Conservation (phyloP, 1,140 invertebrate species). For the Schlechtendalia chinensis region DNA sequence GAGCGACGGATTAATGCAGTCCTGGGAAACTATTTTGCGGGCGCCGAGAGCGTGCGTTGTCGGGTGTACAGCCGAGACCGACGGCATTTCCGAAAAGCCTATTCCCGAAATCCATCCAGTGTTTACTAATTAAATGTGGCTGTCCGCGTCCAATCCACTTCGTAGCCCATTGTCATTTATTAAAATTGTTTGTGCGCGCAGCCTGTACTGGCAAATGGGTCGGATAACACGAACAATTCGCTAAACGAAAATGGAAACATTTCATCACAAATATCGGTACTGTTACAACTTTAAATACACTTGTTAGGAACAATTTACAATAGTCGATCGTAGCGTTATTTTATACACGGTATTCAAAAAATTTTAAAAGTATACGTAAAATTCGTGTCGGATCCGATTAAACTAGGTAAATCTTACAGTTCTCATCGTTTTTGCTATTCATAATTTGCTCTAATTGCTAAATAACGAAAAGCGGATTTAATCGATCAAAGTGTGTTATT, state of each 20-base stretch:
- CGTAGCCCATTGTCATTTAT: no score
- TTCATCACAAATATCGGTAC: no score
- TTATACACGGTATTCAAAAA: no score
- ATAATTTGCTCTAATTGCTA: not conserved
- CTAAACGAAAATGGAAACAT: no score
- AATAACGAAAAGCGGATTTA: not conserved
- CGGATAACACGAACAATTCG: no score
- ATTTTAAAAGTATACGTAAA: no score
- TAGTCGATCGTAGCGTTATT: no score
- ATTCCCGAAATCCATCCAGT: slow-evolving; percentile 1
- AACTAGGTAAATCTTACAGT: no score
- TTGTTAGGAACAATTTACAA: no score
- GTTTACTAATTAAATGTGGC: slow-evolving; percentile 16
- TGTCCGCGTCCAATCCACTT: no score
- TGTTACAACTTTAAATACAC: no score
- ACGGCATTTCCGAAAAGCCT: not conserved
- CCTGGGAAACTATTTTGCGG: slow-evolving; percentile 18
- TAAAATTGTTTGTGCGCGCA: not conserved
- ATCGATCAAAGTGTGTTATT: not conserved
- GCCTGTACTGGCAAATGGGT: not conserved
- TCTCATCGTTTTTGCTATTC: not conserved
- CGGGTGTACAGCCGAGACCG: not conserved
- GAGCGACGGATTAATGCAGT: slow-evolving; percentile 41
- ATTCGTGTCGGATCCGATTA: no score
- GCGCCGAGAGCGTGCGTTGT: slow-evolving; percentile 32